phyloP scores from a whole-genome alignment of 64 coral and sea anemone genomes.

The Montipora cactus region DNA sequence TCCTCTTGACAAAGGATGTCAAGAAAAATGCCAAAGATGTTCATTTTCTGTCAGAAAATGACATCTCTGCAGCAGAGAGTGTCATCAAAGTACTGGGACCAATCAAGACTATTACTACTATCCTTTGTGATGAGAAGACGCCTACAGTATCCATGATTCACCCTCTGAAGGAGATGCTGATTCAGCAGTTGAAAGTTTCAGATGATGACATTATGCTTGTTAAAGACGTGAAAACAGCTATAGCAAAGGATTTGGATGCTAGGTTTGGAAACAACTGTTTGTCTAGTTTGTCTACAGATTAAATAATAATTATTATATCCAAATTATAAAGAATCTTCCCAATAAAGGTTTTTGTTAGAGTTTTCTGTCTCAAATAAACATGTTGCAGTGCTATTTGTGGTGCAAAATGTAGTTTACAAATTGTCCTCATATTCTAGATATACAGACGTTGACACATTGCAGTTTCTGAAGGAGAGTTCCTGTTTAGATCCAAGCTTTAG shows the following conservation, averaged over 20 bases:
- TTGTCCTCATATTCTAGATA: background rate
- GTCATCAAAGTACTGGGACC: background rate
- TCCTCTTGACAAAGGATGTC: constrained; percentile 9
- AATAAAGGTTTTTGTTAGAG: constrained; percentile 19
- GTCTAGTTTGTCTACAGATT: background rate
- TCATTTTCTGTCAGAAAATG: constrained; percentile 13
- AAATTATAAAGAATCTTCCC: constrained; percentile 26
- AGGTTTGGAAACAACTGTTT: constrained; percentile 42
- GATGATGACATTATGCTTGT: constrained; percentile 5
- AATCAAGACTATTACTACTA: constrained; percentile 4
- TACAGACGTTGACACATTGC: constrained; percentile 22
- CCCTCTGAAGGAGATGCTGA: constrained; percentile 6
- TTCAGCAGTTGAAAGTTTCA: constrained; percentile 2
- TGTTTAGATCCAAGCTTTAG: constrained; percentile 24
- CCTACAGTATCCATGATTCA: background rate
- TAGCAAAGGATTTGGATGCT: constrained; percentile 7
- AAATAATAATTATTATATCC: background rate
- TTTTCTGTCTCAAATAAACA: constrained; percentile 16
- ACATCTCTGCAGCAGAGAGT: constrained; percentile 8
- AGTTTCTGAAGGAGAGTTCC: constrained; percentile 22
- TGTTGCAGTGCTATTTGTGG: constrained; percentile 28
- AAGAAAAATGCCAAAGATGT: constrained; percentile 22
- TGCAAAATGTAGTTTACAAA: constrained; percentile 36
- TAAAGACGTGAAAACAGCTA: constrained; percentile 32
- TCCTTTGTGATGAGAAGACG: background rate